Conservation (phyloP, 2,113 vertebrate genomes). For the Oxyruncus cristatus region DNA sequence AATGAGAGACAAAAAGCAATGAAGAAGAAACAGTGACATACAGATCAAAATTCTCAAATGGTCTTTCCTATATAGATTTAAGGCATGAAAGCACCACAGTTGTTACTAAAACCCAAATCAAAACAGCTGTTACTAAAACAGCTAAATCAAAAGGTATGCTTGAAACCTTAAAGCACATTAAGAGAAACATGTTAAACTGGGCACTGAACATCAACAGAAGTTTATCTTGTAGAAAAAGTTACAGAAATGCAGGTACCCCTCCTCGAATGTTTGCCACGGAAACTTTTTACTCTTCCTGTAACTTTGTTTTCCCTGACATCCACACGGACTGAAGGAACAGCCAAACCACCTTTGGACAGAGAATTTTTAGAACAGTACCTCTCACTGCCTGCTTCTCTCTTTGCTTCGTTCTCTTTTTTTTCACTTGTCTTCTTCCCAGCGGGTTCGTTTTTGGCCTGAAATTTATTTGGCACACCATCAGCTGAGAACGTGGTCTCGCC, state of each 20-base stretch:
- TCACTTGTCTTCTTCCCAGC: conserved; percentile 89
- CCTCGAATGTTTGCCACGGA: not conserved
- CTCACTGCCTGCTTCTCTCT: conserved; percentile 75
- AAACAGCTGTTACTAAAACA: not conserved
- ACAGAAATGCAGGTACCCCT: not conserved
- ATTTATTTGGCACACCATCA: conserved; percentile 6
- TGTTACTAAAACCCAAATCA: not conserved
- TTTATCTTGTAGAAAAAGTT: not conserved
- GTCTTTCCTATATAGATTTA: not conserved
- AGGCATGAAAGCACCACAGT: not conserved
- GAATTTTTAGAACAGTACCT: conserved; percentile 75
- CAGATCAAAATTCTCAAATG: not conserved
- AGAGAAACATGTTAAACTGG: not conserved
- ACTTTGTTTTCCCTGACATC: not conserved
- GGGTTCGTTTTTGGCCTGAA: conserved; percentile 94
- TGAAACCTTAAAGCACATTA: not conserved
- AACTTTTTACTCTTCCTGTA: not conserved
- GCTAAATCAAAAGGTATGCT: not conserved
- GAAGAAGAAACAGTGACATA: not conserved
- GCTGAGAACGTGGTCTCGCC: not conserved
- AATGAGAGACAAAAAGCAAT: not conserved
- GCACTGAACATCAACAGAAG: not conserved
- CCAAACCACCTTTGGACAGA: conserved; percentile 55
- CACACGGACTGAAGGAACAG: not conserved
- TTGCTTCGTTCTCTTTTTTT: conserved; percentile 82